Conservation (phyloP, 2,888 invertebrate species). For the Hirtodrosophila trivittata region DNA sequence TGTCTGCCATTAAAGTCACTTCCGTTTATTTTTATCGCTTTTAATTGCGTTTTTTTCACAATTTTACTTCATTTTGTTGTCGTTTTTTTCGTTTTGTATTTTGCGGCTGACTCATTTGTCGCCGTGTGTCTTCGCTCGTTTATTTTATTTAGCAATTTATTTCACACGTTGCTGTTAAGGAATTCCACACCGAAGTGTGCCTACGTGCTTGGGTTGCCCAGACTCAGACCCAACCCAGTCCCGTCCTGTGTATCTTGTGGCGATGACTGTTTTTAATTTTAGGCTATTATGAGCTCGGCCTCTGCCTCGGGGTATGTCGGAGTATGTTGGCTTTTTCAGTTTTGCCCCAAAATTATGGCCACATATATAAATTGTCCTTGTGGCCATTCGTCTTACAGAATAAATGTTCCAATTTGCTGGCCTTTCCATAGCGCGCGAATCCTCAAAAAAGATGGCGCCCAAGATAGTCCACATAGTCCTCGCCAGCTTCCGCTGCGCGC, state of each 20-base stretch:
- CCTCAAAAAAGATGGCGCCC: slow-evolving; percentile 50
- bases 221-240: too few species aligned
- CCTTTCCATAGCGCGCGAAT: slow-evolving; percentile 60
- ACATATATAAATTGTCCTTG: slow-evolving; percentile 82
- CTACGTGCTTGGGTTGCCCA: slow-evolving; percentile 37
- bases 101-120: slow-evolving; percentile 68
- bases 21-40: slow-evolving; percentile 76
- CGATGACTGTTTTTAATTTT: slow-evolving; percentile 77
- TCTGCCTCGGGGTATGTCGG: not conserved
- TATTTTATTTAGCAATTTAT: slow-evolving; percentile 81
- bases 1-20: slow-evolving; percentile 67
- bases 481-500: slow-evolving; percentile 54
- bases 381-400: slow-evolving; percentile 82
- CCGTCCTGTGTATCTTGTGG: slow-evolving; percentile 56
- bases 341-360: slow-evolving; percentile 67
- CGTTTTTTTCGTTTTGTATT: slow-evolving; percentile 16
- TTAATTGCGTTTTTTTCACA: slow-evolving; percentile 67
- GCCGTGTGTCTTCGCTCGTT: slow-evolving; percentile 74
- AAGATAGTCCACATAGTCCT: slow-evolving; percentile 33
- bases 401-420: slow-evolving; percentile 83
- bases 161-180: slow-evolving; percentile 68
- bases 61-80: slow-evolving; percentile 17
- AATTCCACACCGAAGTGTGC: slow-evolving; percentile 30
- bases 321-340: slow-evolving; percentile 19
- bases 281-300: slow-evolving; percentile 70